Evolutionary conservation across 2,113 vertebrate genomes (phyloP), one percentile per base, ranked within the genome.

Genomic region (Corythaixoides concolor): DNA sequence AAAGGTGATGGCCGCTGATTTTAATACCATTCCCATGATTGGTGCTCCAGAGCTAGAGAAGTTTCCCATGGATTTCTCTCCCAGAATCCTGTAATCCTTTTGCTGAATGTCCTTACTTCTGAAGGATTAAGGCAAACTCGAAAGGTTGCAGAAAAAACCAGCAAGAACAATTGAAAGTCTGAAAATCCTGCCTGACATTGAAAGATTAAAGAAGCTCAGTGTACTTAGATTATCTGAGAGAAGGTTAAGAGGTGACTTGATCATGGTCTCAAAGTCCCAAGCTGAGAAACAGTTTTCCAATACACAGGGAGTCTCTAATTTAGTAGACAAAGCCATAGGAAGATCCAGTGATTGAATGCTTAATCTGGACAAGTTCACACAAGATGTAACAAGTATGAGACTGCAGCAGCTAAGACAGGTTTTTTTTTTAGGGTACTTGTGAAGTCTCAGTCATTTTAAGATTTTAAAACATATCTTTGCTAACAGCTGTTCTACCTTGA

Each of bases 161-260:
- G 27, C 50, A 78, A 92, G 79, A 97, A 93, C 93, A 95, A 95
- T 28, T 63, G 78, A 77, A 94, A 91, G 56, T 83, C 90, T 80
- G 85, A 93, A 96, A 96, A 94, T 84, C 75, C 75, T 86, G 63
- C 60, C 63, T 96, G 93, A 90, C 92, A 70, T 16, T 86, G 93
- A 75, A 74, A 82, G 77, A 94, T 82, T 95, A 93, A 92, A 92
- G 63, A 41, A 93, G 79, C 91, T 95, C 72, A 84, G 24, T 47
- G 28, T 86, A 53, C 76, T 88, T 77, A 93, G 72, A 77, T 95
- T 90, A 88, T 78, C 76, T 90, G 69, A 92, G 39, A 77, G 82
- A 83, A 90, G 75, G 92, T 96, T 93, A 93, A 93, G 88, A 80
- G 90, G 64, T 94, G 88, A 43, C 60, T 84, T 90, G 91, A 83